Evolutionary conservation across 2,113 vertebrate genomes (phyloP).

Genomic region (Vicugna pacos): DNA sequence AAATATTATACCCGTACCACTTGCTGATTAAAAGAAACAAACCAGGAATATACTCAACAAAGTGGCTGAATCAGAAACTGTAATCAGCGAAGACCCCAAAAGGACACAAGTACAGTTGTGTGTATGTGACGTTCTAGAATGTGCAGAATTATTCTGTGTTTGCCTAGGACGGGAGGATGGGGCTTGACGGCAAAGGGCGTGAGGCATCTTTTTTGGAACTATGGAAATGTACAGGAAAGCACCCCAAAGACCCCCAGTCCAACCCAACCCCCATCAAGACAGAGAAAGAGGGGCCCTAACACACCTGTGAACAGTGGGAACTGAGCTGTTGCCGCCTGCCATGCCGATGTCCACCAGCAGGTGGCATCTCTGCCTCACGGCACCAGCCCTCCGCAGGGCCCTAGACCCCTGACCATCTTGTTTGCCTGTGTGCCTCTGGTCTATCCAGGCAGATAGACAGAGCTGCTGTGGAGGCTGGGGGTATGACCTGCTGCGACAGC

Average conservation of each 20-base stretch:
- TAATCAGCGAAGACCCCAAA: neutral
- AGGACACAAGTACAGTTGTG: neutral
- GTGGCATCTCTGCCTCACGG: neutral
- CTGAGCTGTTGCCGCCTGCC: rapidly evolving
- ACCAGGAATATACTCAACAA: neutral
- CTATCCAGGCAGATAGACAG: rapidly evolving
- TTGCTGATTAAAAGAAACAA: neutral
- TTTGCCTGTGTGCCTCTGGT: rapidly evolving
- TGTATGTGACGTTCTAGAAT: neutral
- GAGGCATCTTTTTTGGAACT: neutral
- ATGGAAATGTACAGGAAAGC: neutral
- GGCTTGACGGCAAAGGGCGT: rapidly evolving
- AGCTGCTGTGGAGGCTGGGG: neutral
- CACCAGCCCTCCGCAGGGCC: too few relatives aligned
- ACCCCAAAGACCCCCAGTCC: rapidly evolving
- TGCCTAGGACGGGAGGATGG: rapidly evolving
- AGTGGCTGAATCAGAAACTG: neutral
- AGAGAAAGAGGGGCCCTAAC: neutral
- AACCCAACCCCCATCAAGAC: rapidly evolving
- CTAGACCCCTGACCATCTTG: neutral
- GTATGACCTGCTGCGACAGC: too few relatives aligned
- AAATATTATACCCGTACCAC: neutral
- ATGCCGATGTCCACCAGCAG: neutral
- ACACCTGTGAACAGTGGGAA: rapidly evolving
- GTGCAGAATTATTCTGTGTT: neutral